Evolutionary conservation across 2,888 invertebrate species (phyloP).

Genomic region (Pherbina coryleti): DNA sequence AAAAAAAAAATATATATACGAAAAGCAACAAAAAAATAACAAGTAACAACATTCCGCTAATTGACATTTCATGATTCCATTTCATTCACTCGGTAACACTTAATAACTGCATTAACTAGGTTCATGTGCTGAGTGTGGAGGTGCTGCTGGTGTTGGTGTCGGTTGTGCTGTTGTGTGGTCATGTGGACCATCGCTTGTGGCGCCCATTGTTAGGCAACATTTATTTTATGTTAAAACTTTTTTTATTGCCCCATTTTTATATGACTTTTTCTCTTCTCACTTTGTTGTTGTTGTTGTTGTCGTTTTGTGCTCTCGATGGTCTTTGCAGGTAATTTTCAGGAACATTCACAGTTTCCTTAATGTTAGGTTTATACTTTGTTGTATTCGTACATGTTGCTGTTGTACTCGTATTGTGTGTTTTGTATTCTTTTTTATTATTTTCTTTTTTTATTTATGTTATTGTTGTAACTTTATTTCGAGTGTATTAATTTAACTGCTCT

Average conservation of each 20-base stretch:
- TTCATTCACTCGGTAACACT: conserved; percentile 7
- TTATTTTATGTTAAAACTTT: conserved; percentile 36
- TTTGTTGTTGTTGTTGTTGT: conserved; percentile 21
- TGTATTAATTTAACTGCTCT: conserved; percentile 23
- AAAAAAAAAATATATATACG: neutral
- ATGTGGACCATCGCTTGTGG: neutral
- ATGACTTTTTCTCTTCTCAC: conserved; percentile 4
- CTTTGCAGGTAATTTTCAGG: conserved; percentile 46
- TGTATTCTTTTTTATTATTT: neutral
- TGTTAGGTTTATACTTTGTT: conserved; percentile 32
- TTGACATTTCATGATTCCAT: conserved; percentile 21
- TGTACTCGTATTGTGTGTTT: conserved; percentile 8
- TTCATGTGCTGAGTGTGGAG: neutral
- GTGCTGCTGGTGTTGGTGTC: neutral
- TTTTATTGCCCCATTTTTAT: conserved; percentile 21
- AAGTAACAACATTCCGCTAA: neutral
- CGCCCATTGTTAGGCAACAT: conserved; percentile 16
- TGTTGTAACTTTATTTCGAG: neutral
- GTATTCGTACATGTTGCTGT: conserved; percentile 4
- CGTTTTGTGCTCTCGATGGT: conserved; percentile 23
- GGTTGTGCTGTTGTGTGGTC: neutral
- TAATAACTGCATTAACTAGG: conserved; percentile 23
- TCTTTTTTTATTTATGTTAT: conserved; percentile 16
- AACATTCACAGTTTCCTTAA: conserved; percentile 40
- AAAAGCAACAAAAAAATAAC: neutral